Base-by-base conservation (phyloP, 2,797 vertebrate genomes). In the Microchirus variegatus region DNA sequence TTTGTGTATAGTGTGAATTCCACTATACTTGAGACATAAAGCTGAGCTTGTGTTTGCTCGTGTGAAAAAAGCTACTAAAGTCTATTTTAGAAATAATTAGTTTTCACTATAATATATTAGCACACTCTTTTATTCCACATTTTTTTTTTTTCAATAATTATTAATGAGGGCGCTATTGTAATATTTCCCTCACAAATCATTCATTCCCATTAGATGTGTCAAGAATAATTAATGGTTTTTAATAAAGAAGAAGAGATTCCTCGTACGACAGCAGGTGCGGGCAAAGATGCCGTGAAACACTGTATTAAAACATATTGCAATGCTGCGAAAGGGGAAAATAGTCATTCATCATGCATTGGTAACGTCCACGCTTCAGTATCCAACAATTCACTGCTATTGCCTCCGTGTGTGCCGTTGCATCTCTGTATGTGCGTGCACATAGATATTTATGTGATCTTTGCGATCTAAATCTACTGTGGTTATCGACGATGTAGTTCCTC, bases 221-320 rank as follows among this genome's bases (percentile, higher is more conserved):
- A 22, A 58, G 67, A 70, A 84, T 88, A 91, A 92, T 92, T 82
- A 90, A 92, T 92, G 85, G 58, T 81, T 87, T 90, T 88, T 89
- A 92, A 93, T 91, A 90, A 89, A 88, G 79, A 88, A 87, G 9
- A 84, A 85, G 62, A 78, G 75, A 79, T 78, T 78, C 65, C 58
- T 91, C 73, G 55, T 73, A 73, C 77, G 73, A 77, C 70, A 71
- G 67, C 63, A 49, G 59, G 52, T 67, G 50, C 31, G 53, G 78
- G 69, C 84, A 80, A 79, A 83, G 81, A 75, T 86, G 73, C 81
- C 65, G 69, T 65, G 73, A 63, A 67, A 80, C 55, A 70, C 55
- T 82, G 69, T 86, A 89, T 91, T 90, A 88, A 91, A 92, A 92
- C 75, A 86, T 88, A 89, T 89, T 91, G 88, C 81, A 82, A 75